phyloP scores from a whole-genome alignment of 2,888 invertebrate genomes.

The Caradrina clavipalpis region DNA sequence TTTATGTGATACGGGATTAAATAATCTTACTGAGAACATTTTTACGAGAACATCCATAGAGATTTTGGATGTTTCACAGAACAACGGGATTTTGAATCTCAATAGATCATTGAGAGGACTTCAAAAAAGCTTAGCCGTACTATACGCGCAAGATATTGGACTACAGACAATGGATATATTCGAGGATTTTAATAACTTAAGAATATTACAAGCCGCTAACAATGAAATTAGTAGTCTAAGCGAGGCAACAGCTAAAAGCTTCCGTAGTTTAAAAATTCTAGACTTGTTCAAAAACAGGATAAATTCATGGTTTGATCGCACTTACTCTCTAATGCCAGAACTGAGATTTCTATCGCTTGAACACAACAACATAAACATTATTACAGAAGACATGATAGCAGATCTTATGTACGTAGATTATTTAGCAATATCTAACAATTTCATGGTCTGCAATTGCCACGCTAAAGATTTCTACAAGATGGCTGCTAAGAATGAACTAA shows the following conservation, averaged over 20 bases:
- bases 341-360: constrained; percentile 85
- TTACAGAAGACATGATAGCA: constrained; percentile 89
- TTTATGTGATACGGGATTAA: constrained; percentile 85
- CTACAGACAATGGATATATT: constrained; percentile 81
- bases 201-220: constrained; percentile 83
- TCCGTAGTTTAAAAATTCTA: constrained; percentile 85
- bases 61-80: constrained; percentile 90
- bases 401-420: constrained; percentile 88
- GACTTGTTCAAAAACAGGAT: constrained; percentile 90
- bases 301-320: constrained; percentile 88
- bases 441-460: constrained; percentile 91
- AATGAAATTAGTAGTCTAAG: constrained; percentile 88
- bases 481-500: constrained; percentile 69
- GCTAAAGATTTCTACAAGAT: constrained; percentile 88
- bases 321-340: constrained; percentile 79
- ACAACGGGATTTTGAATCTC: constrained; percentile 79
- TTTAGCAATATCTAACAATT: constrained; percentile 90
- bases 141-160: constrained; percentile 84
- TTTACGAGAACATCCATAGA: constrained; percentile 85
- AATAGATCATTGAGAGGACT: constrained; percentile 81
- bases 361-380: constrained; percentile 90
- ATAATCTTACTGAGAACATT: constrained; percentile 73
- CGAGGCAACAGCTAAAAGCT: constrained; percentile 67
- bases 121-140: constrained; percentile 79
- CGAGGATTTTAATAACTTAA: constrained; percentile 79